Evolutionary conservation across 2,888 invertebrate species (phyloP).

Genomic region (Oasisia sp.): DNA sequence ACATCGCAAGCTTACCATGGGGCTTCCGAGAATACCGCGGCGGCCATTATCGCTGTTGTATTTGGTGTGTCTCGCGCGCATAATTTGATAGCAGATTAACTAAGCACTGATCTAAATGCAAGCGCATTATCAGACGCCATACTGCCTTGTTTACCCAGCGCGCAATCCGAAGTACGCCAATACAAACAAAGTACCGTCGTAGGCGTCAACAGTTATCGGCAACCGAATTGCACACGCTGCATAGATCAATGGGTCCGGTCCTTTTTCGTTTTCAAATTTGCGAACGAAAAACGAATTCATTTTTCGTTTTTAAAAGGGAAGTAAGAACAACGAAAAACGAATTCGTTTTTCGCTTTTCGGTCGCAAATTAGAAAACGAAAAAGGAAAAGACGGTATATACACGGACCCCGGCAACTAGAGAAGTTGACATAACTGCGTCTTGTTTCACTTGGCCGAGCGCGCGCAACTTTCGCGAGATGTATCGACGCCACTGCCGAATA

Average conservation of each 20-base stretch:
- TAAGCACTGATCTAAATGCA: neutral
- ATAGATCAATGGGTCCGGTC: neutral
- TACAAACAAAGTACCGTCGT: neutral
- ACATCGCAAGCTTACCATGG: neutral
- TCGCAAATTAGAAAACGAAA: no score
- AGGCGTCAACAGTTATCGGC: neutral
- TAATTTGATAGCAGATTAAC: neutral
- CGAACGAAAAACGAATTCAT: no score
- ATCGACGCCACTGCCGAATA: neutral
- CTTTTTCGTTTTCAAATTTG: no score
- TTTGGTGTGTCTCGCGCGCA: neutral
- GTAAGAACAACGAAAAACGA: no score
- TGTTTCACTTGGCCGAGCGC: constrained; percentile 2
- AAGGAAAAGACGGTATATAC: no score
- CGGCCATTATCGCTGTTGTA: neutral
- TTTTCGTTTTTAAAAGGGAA: no score
- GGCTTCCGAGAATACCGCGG: neutral
- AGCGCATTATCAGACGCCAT: neutral
- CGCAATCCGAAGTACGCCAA: neutral
- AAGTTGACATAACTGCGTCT: neutral
- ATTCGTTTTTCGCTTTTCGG: no score
- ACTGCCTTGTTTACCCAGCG: neutral
- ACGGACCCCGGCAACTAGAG: neutral
- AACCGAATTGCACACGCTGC: neutral
- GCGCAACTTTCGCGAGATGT: neutral